Percentiles rank a stretch among this genome's conserved stretches.
Evolutionary conservation across 1,140 invertebrate genomes (phyloP).

Genomic region (Hyposmocoma kahamanoa): DNA sequence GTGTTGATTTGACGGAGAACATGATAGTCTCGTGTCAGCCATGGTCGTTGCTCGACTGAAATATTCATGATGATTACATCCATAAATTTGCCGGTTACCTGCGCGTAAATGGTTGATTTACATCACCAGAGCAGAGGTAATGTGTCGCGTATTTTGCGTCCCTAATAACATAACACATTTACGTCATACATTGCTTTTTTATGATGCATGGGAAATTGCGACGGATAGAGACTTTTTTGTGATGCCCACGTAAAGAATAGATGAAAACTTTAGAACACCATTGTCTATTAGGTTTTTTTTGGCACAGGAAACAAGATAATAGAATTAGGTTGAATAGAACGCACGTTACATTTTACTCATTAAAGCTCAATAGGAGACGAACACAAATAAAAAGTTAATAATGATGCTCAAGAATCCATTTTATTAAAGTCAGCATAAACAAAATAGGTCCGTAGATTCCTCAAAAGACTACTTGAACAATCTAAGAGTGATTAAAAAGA

Average conservation of each 20-base stretch:
- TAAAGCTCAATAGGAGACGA: too few relatives aligned
- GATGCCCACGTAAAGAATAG: background rate
- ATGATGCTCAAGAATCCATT: too few relatives aligned
- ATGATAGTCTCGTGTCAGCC: constrained; percentile 1
- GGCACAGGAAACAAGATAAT: too few relatives aligned
- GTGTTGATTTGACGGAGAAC: background rate
- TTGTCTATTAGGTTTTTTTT: too few relatives aligned
- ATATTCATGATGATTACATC: constrained; percentile 31
- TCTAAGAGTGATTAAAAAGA: background rate
- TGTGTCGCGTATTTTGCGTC: constrained; percentile 26
- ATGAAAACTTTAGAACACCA: too few relatives aligned
- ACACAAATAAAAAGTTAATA: too few relatives aligned
- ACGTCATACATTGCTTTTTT: background rate
- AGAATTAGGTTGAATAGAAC: too few relatives aligned
- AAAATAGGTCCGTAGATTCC: too few relatives aligned
- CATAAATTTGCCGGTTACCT: constrained; percentile 30
- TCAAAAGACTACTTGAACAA: background rate
- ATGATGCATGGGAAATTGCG: background rate
- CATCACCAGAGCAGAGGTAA: constrained; percentile 23
- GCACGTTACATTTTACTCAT: too few relatives aligned
- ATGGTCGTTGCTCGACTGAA: constrained; percentile 10
- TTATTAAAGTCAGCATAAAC: too few relatives aligned
- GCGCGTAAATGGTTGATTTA: constrained; percentile 30
- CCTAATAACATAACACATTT: constrained; percentile 2
- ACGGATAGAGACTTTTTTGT: background rate